Base-by-base conservation (phyloP, 2,113 vertebrate genomes). In the Sarotherodon lohbergeri region DNA sequence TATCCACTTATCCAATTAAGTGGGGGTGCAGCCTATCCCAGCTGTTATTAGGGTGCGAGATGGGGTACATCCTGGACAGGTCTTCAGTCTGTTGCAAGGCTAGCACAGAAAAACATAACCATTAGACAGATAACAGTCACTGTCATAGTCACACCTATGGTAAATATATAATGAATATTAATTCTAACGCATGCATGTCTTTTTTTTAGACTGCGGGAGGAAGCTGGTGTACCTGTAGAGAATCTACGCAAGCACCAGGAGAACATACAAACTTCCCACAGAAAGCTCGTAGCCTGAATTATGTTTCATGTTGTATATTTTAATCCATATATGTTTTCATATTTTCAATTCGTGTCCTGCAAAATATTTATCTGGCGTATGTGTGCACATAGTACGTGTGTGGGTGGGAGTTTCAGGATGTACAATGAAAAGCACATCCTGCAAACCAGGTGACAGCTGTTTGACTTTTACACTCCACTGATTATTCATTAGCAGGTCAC, bases 361-460 rank as follows among this genome's bases (percentile, higher is more conserved):
- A 46, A 81, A 81, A 11, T 32, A 5, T 13, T 2, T 17, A 48
- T 13, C 14, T 54, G 41, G 9, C 22, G 16, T 68, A 24, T 29
- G 66, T 43, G 82, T 78, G 61, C 46, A 1, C 17, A 34, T 24
- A 48, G 24, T 22, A 76, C 36, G 4, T 76, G 46, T 56, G 14
- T 46, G 76, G 46, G 83, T 76, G 81, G 78, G 83, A 22, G 36
- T 68, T 71, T 50, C 82, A 89, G 90, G 88, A 92, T 90, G 91
- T 87, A 80, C 27, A 14, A 13, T 76, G 66, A 39, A 57, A 7
- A 90, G 54, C 71, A 82, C 88, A 90, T 93, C 92, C 91, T 91
- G 88, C 80, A 68, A n/a, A 81, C 59, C 85, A 83, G 80, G 63
- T 87, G 90, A 82, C 87, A 89, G 89, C 86, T 92, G 88, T 84